These are phyloP conservation scores for Himalopsyche tibetana DNA, from an alignment of 2,888 invertebrate genomes.

Conservation along the genomic window DNA sequence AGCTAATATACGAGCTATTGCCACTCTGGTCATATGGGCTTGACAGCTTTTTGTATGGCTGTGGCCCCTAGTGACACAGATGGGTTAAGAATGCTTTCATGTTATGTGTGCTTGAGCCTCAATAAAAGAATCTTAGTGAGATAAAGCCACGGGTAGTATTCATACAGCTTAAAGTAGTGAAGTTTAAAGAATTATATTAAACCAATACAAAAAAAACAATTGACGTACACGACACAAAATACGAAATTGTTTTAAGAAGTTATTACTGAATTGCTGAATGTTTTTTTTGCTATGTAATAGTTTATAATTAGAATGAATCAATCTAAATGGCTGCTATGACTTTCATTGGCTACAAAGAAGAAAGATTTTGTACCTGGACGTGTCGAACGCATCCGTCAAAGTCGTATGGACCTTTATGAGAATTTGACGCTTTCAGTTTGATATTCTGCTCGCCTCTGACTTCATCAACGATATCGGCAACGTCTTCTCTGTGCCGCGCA, in stretches of 20 bases:
- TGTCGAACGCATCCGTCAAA: slow-evolving; percentile 93
- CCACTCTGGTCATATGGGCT: no score
- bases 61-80: no score
- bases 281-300: not conserved
- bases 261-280: not conserved
- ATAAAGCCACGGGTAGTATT: no score
- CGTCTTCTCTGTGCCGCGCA: slow-evolving; percentile 91
- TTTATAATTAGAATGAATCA: not conserved
- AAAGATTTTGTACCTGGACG: slow-evolving; percentile 81
- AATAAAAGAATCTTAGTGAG: no score
- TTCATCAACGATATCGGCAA: slow-evolving; percentile 89
- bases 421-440: slow-evolving; percentile 95
- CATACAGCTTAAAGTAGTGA: no score
- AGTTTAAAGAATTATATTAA: no score
- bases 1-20: no score
- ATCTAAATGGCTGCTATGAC: not conserved
- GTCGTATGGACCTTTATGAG: slow-evolving; percentile 98
- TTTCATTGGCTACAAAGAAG: not conserved
- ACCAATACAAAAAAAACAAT: not conserved
- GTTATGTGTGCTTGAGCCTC: no score
- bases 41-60: no score
- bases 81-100: no score
- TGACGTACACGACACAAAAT: not conserved
- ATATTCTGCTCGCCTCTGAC: slow-evolving; percentile 88
- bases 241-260: not conserved